Conservation (phyloP, 2,797 vertebrate genomes). For the Poeciliopsis gracilis region DNA sequence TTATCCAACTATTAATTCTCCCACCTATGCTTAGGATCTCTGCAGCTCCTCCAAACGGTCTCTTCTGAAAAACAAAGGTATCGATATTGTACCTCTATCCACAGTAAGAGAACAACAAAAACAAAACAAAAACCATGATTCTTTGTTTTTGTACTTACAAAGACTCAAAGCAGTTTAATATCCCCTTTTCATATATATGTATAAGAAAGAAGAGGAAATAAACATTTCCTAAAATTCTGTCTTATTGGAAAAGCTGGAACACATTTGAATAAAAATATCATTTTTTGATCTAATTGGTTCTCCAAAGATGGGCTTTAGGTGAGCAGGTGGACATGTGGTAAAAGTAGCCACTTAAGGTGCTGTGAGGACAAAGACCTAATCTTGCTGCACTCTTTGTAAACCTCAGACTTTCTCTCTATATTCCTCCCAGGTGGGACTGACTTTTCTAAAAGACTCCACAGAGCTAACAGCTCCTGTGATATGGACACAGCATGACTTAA, state of each 20-base stretch:
- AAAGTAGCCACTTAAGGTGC: slow-evolving; percentile 49
- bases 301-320: slow-evolving; percentile 40
- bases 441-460: slow-evolving; percentile 40
- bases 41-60: not conserved
- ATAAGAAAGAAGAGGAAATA: not conserved
- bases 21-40: not conserved
- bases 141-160: not conserved
- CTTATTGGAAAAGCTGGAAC: slow-evolving; percentile 36
- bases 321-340: slow-evolving; percentile 23
- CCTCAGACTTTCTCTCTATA: slow-evolving; percentile 34
- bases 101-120: not conserved
- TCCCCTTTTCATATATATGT: no score
- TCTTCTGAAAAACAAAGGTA: not conserved
- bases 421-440: slow-evolving; percentile 43
- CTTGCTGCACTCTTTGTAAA: slow-evolving; percentile 26
- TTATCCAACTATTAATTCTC: not conserved
- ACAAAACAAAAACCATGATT: not conserved
- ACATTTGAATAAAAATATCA: slow-evolving; percentile 25
- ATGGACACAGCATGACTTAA: slow-evolving; percentile 58
- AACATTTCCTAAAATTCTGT: slow-evolving; percentile 26
- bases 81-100: not conserved
- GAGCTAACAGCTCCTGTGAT: slow-evolving; percentile 50
- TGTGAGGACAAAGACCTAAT: slow-evolving; percentile 49
- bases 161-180: not conserved
- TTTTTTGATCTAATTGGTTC: slow-evolving; percentile 50